These are phyloP conservation scores for Burhinus bistriatus DNA, from an alignment of 2,113 vertebrate genomes.

Conservation along the genomic window DNA sequence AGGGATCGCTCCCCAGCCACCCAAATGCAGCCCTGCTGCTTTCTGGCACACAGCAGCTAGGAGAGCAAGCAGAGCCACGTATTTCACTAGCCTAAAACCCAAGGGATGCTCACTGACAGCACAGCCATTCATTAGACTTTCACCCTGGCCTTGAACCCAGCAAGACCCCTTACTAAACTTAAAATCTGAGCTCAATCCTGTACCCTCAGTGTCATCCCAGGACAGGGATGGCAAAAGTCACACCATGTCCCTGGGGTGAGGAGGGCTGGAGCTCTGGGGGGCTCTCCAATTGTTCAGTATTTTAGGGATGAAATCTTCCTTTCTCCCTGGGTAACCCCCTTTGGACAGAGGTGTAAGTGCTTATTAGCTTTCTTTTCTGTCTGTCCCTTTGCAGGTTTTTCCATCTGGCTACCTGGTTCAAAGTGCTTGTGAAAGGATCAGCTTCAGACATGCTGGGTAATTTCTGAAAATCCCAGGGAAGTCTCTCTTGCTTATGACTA, in stretches of 20 bases:
- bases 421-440: background rate
- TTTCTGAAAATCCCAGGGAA: background rate
- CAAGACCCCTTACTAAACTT: background rate
- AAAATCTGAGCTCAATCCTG: background rate
- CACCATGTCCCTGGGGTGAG: accelerated
- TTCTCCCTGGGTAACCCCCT: background rate
- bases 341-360: background rate
- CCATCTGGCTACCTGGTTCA: background rate
- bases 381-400: background rate
- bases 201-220: background rate
- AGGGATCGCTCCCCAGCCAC: background rate
- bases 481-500: background rate
- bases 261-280: background rate
- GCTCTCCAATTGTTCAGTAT: background rate
- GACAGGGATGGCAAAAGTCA: background rate
- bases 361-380: background rate
- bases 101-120: background rate
- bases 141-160: background rate
- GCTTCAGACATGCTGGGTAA: background rate
- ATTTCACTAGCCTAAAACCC: background rate
- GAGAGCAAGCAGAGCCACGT: background rate
- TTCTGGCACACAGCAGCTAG: background rate
- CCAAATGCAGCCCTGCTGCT: background rate
- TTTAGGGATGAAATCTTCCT: background rate
- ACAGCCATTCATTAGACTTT: background rate